Percentiles rank a stretch among this genome's conserved stretches.
These are phyloP conservation scores for Chrysopa pallens DNA, from an alignment of 1,140 invertebrate genomes.

Conservation along the genomic window DNA sequence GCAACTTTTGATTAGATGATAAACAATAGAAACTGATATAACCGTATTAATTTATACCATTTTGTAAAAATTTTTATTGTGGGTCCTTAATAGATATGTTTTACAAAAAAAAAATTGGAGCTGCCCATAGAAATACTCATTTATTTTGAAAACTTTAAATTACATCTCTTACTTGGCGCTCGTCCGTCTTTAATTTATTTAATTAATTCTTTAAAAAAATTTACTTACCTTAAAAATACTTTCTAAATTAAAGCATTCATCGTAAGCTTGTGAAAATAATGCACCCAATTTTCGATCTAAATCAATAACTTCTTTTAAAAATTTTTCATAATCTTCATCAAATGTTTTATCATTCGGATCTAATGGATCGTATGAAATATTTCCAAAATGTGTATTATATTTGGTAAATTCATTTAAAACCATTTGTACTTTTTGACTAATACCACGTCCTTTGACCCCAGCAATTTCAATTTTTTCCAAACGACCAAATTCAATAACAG, in stretches of 20 bases:
- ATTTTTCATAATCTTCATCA: constrained; percentile 37
- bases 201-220: constrained; percentile 17
- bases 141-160: no score
- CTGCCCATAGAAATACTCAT: no score
- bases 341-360: constrained; percentile 47
- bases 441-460: constrained; percentile 51
- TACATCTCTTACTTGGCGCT: no score
- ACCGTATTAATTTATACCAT: no score
- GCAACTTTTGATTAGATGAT: no score
- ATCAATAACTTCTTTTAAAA: constrained; percentile 34
- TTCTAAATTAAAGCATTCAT: constrained; percentile 56
- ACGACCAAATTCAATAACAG: constrained; percentile 63
- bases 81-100: no score
- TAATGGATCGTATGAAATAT: constrained; percentile 47
- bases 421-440: constrained; percentile 27
- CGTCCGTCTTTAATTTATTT: no score
- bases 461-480: constrained; percentile 74
- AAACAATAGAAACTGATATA: no score
- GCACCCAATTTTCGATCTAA: constrained; percentile 56
- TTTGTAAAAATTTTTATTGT: no score
- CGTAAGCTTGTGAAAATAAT: constrained; percentile 55
- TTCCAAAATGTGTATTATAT: constrained; percentile 45
- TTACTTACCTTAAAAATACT: constrained; percentile 27
- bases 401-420: constrained; percentile 56
- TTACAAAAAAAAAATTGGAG: no score